Conservation (phyloP, 1,140 invertebrate species). For the Drosophila pachea region DNA sequence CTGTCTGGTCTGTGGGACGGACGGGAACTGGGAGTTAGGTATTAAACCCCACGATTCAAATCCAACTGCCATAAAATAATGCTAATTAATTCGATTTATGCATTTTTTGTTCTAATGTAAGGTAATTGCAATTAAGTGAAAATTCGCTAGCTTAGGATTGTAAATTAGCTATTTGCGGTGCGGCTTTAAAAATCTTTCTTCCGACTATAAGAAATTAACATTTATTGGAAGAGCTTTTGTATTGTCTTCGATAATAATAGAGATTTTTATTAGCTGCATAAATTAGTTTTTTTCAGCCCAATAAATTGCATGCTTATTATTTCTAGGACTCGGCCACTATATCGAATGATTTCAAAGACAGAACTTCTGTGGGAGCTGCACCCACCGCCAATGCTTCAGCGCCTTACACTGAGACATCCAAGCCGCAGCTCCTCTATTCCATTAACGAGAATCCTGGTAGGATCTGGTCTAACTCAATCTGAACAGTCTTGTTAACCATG, state of each 20-base stretch:
- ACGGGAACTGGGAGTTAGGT: constrained; percentile 3
- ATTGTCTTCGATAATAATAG: constrained; percentile 30
- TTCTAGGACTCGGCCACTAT: constrained; percentile 39
- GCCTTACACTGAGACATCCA: constrained; percentile 37
- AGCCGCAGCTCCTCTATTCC: constrained; percentile 81
- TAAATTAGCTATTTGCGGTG: no score
- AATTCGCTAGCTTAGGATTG: no score
- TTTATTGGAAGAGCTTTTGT: constrained; percentile 55
- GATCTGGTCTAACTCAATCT: background rate
- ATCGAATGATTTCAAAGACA: constrained; percentile 11
- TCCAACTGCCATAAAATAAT: constrained; percentile 36
- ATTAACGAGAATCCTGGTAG: constrained; percentile 87
- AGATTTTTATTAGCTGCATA: constrained; percentile 13
- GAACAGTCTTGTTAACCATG: background rate
- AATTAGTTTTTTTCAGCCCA: background rate
- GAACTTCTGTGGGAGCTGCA: constrained; percentile 21
- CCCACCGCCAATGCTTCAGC: constrained; percentile 5
- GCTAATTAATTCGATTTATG: constrained; percentile 52
- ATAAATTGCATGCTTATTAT: constrained; percentile 9
- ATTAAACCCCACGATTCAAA: constrained; percentile 15
- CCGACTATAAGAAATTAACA: constrained; percentile 38
- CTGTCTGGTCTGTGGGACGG: constrained; percentile 10
- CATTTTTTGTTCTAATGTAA: no score
- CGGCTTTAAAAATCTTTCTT: no score
- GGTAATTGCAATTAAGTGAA: no score